Evolutionary conservation across 64 coral and sea anemone species (phyloP), one percentile per base, ranked within the genome.

Genomic region (Montipora foliosa): DNA sequence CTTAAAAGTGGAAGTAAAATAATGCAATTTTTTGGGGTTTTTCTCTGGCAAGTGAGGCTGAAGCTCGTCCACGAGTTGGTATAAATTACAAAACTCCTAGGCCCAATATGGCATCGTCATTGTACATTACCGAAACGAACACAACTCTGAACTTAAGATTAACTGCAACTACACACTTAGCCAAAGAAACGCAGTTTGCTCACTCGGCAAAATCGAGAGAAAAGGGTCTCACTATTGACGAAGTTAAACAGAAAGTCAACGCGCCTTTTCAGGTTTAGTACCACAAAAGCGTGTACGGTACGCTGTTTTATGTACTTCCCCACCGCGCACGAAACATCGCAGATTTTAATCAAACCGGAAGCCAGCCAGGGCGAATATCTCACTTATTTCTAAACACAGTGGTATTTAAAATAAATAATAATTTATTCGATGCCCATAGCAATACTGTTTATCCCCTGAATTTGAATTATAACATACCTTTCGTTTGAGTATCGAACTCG

Each of bases 401-500:
- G 13, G 61, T 58, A 77, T 71, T 81, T 73, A 81, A 16, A 55
- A 52, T 52, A 81, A 81, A 62, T 81, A 16, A 47, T 82, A 62
- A 57, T 82, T 73, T 19, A 81, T 81, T 73, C 20, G 2, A 67
- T 15, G 80, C 48, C 78, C 57, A 4, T 59, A n/a, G 48, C 47
- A 37, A 21, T 44, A 24, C 66, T 55, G 50, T 82, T 60, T 53
- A 9, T 50, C 67, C 55, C 20, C 66, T 44, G 44, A 67, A 59
- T 22, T 5, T 53, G 50, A 17, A 3, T 70, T 46, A 68, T 3
- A 9, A 85, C 73, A 17, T 46, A 93, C 91, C 91, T 93, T 93
- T 93, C 45, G 82, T 78, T 66, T 93, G 91, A 20, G 81, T 93
- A 60, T 87, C 91, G 47, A 93, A 93, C 82, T 93, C 91, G n/a